Conservation (phyloP, 1,140 invertebrate genomes). For the Drosophila triauraria region DNA sequence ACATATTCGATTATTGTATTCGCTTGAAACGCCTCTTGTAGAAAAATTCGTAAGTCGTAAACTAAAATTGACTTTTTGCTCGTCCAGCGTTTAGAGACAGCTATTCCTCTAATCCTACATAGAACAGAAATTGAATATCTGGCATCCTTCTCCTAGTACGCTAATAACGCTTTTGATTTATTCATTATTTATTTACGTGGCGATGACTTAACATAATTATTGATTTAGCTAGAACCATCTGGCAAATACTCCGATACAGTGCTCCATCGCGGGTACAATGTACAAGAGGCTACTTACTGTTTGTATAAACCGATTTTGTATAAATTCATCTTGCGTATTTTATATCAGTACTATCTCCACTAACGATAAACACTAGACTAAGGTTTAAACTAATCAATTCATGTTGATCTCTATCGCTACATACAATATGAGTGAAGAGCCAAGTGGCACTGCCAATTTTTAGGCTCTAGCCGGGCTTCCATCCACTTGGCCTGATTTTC, state of each 20-base stretch:
- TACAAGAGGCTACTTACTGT: conserved; percentile 27
- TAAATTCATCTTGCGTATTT: conserved; percentile 79
- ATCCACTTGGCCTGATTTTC: conserved; percentile 25
- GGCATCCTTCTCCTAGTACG: not conserved
- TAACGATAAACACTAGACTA: conserved; percentile 70
- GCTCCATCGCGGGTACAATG: conserved; percentile 21
- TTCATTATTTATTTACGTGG: conserved; percentile 16
- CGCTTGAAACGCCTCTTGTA: conserved; percentile 67
- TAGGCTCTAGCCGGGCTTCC: not conserved
- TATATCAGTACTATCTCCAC: conserved; percentile 79
- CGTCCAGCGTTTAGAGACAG: conserved; percentile 26
- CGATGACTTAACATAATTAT: conserved; percentile 52
- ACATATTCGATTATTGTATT: conserved; percentile 69
- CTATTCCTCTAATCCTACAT: conserved; percentile 22
- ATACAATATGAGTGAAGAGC: conserved; percentile 31
- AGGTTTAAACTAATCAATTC: conserved; percentile 52
- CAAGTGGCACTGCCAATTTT: conserved; percentile 31
- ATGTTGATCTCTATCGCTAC: conserved; percentile 31
- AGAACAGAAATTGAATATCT: conserved; percentile 10
- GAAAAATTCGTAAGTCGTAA: conserved; percentile 62
- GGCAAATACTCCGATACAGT: conserved; percentile 17
- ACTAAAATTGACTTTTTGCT: conserved; percentile 50
- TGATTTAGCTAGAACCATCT: conserved; percentile 50
- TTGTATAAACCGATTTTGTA: conserved; percentile 76
- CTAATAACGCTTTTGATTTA: conserved; percentile 45